Percentiles rank a stretch among this genome's conserved stretches.
Conservation (phyloP, 2,888 invertebrate genomes). For the Boloria euphrosyne region DNA sequence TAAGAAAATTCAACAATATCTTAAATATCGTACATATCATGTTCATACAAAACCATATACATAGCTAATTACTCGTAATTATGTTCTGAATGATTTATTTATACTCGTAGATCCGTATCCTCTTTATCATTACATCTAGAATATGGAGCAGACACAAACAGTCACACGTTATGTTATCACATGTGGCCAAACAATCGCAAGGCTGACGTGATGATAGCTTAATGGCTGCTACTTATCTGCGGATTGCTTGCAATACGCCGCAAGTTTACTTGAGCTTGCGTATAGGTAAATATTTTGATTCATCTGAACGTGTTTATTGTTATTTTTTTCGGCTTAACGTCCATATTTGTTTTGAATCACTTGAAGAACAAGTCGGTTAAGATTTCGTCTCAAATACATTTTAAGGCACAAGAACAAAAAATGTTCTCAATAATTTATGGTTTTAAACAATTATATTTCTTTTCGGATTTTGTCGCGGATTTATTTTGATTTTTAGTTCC, state of each 20-base stretch:
- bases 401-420: too few species aligned
- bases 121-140: conserved; percentile 6
- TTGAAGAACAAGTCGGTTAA: neutral
- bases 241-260: conserved; percentile 21
- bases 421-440: too few species aligned
- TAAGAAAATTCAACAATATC: too few species aligned
- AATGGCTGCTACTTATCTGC: conserved; percentile 44
- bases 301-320: conserved; percentile 16
- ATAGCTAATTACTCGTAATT: too few species aligned
- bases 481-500: too few species aligned
- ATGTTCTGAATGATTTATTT: neutral
- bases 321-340: neutral
- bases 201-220: conserved; percentile 58
- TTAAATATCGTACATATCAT: too few species aligned
- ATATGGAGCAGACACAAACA: conserved; percentile 35
- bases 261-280: conserved; percentile 25
- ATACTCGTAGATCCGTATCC: neutral
- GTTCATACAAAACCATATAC: too few species aligned
- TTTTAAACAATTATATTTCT: too few species aligned
- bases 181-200: conserved; percentile 50
- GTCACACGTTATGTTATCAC: conserved; percentile 45
- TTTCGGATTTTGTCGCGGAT: too few species aligned
- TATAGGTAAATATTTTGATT: conserved; percentile 37
- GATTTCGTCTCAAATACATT: neutral
- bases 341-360: neutral